Conservation (phyloP, 2,113 vertebrate species). For the Ivindomyrus marchei region DNA sequence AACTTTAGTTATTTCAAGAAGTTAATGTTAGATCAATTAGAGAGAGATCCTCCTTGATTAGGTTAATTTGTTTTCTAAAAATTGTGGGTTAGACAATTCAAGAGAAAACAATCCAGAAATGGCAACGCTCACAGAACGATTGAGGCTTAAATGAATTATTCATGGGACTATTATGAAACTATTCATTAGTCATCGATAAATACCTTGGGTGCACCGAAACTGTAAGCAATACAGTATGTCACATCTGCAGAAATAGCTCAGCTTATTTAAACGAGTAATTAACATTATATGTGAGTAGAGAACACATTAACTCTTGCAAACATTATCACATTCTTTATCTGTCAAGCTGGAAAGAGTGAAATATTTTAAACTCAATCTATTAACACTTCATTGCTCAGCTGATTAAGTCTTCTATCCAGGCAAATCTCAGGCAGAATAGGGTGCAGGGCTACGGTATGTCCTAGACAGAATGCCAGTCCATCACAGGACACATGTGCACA, state of each 20-base stretch:
- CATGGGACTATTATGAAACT: not conserved
- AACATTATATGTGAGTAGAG: not conserved
- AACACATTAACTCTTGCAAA: not conserved
- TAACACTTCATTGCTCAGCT: not conserved
- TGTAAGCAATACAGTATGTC: not conserved
- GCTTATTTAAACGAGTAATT: not conserved
- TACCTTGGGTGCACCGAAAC: not conserved
- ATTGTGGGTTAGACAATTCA: not conserved
- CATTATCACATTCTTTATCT: not conserved
- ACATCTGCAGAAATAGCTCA: not conserved
- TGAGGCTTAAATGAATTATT: not conserved
- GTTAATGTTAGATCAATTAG: not conserved
- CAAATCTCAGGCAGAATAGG: not conserved
- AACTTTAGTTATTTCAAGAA: not conserved
- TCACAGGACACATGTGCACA: not conserved
- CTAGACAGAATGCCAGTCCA: not conserved
- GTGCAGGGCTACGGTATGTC: not conserved
- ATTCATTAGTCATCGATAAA: not conserved
- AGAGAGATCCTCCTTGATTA: not conserved
- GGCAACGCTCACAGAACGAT: not conserved
- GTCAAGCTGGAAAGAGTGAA: not conserved
- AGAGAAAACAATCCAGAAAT: not conserved
- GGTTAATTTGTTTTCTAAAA: not conserved
- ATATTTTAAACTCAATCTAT: not conserved
- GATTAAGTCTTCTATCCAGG: not conserved